These are phyloP conservation scores for Actinostola sp. DNA, from an alignment of 92 coral and sea anemone genomes.

Conservation along the genomic window DNA sequence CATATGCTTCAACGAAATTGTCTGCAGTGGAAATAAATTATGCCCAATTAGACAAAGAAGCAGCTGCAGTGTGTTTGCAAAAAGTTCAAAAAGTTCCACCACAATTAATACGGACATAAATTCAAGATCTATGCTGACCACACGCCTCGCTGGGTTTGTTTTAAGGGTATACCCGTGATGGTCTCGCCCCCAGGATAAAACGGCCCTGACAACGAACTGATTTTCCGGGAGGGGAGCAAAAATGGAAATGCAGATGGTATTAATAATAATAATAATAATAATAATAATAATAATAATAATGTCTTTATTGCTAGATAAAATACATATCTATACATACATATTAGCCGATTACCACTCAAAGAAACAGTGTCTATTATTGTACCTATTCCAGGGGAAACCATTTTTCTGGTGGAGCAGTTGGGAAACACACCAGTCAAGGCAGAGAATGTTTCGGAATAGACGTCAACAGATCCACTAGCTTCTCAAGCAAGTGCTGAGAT, in stretches of 20 bases:
- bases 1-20: constrained; percentile 42
- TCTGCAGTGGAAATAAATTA: constrained; percentile 52
- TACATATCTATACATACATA: too few relatives aligned
- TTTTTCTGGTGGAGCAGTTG: constrained; percentile 53
- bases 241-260: constrained; percentile 64
- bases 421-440: constrained; percentile 49
- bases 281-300: too few relatives aligned
- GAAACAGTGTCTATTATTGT: constrained; percentile 44
- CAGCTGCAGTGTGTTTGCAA: constrained; percentile 46
- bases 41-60: constrained; percentile 52
- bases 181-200: constrained; percentile 58
- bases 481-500: constrained; percentile 40
- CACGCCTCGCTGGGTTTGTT: constrained; percentile 43
- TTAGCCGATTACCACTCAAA: constrained; percentile 61
- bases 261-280: too few relatives aligned
- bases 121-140: constrained; percentile 52
- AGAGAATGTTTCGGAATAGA: constrained; percentile 54
- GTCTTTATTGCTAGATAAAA: too few relatives aligned
- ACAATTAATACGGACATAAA: constrained; percentile 26
- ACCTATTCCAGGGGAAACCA: constrained; percentile 38
- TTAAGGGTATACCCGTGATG: constrained; percentile 50
- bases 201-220: constrained; percentile 58
- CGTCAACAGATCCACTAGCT: constrained; percentile 57
- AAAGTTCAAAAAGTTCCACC: constrained; percentile 60
- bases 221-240: constrained; percentile 42